Conservation (phyloP, 2,888 invertebrate species). For the Drosophila basisetae region DNA sequence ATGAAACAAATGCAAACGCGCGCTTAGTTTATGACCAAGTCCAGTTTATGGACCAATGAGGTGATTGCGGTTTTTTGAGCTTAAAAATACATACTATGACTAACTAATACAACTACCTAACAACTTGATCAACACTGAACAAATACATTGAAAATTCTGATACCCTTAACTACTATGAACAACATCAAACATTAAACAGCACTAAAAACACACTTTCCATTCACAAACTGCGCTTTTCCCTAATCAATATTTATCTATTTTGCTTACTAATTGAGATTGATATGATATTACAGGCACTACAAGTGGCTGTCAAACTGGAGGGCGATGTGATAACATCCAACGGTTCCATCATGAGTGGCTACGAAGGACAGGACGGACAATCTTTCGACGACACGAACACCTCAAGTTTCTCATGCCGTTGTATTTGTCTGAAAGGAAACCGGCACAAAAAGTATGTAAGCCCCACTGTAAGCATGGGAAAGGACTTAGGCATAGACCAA, state of each 20-base stretch:
- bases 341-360: slow-evolving; percentile 93
- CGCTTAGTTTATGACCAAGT: slow-evolving; percentile 85
- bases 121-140: slow-evolving; percentile 49
- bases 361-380: slow-evolving; percentile 85
- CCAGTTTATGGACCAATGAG: slow-evolving; percentile 85
- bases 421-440: slow-evolving; percentile 85
- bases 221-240: slow-evolving; percentile 30
- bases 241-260: slow-evolving; percentile 8
- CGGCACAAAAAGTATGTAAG: slow-evolving; percentile 85
- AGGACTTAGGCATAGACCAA: slow-evolving; percentile 34
- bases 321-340: slow-evolving; percentile 98
- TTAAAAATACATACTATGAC: slow-evolving; percentile 52
- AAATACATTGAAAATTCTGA: slow-evolving; percentile 30
- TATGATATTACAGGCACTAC: slow-evolving; percentile 90
- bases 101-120: slow-evolving; percentile 36
- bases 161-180: slow-evolving; percentile 13
- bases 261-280: slow-evolving; percentile 34
- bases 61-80: slow-evolving; percentile 83
- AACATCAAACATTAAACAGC: slow-evolving; percentile 32
- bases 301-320: slow-evolving; percentile 97
- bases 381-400: slow-evolving; percentile 84
- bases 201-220: slow-evolving; percentile 48
- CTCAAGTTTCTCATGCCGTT: slow-evolving; percentile 85
- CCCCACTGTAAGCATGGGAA: slow-evolving; percentile 10
- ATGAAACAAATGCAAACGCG: slow-evolving; percentile 75